Evolutionary conservation across 92 coral and sea anemone genomes (phyloP), one percentile per base, ranked within the genome.

Genomic region (Umimayanthus chanpuru): DNA sequence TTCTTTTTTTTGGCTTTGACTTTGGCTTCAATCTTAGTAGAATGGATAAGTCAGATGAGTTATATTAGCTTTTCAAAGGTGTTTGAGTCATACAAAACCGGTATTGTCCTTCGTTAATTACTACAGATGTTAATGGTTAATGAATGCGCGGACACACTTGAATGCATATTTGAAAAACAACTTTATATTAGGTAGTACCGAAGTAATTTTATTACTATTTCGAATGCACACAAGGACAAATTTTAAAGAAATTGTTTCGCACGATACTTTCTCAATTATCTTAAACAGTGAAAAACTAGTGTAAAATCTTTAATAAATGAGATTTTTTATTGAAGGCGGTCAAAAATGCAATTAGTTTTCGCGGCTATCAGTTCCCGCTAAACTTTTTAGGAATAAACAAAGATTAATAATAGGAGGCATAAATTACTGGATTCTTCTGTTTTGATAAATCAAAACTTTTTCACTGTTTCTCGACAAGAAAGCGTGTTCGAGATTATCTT

Each of bases 281-380:
- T 53, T 53, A 53, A 53, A 47, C 12, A 61, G 68, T 61, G 26
- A 61, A 61, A 61, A 20, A 20, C 7, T 23, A 25, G 26, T 12
- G 1, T 73, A 7, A 36, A 73, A 73, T 39, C 0, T 53, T n/a
- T 23, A 6, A 71, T 0, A 73, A 73, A 36, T 30, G 44, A 73
- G 41, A 73, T 73, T 28, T 73, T 36, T 10, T 32, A 73, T 30
- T 12, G 8, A 0, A 36, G 77, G 41, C 23, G 39, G 20, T 36
- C 77, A 73, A 36, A 73, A 73, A 73, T 30, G 77, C 77, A 73
- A 73, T 73, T 32, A 73, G 15, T 29, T 73, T 36, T 39, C 41
- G 41, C 77, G 23, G 47, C 14, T 73, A 5, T 15, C 76, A 6
- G 9, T 71, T 71, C 39, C 38, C 26, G 77, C 39, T 11, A 23